These are phyloP conservation scores for Neomonachus schauinslandi DNA, from an alignment of 2,113 vertebrate genomes.

Conservation along the genomic window DNA sequence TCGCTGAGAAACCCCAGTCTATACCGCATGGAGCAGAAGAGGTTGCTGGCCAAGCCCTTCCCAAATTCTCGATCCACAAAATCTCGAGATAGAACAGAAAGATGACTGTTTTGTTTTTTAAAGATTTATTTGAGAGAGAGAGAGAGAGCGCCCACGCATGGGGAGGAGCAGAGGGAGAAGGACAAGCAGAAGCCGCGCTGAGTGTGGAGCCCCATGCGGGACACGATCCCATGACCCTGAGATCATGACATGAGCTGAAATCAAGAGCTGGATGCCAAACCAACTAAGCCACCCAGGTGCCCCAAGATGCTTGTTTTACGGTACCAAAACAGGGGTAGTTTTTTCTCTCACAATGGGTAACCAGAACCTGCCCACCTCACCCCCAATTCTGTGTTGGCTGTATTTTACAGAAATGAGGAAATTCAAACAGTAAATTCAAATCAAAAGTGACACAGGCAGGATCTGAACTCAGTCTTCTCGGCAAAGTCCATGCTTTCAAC, in stretches of 20 bases:
- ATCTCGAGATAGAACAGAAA: background rate
- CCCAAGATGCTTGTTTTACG: background rate
- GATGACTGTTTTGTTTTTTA: background rate
- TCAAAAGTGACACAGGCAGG: background rate
- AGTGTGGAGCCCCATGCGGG: background rate
- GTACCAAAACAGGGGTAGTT: background rate
- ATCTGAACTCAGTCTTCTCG: background rate
- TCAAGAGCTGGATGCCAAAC: background rate
- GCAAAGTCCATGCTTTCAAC: background rate
- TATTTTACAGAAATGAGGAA: background rate
- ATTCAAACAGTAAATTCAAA: background rate
- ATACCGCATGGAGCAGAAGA: background rate
- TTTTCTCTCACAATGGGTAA: background rate
- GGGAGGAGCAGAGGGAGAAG: background rate
- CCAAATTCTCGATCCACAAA: background rate
- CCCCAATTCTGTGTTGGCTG: background rate
- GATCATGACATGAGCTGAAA: background rate
- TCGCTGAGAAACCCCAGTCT: background rate
- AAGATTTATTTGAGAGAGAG: background rate
- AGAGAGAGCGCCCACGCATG: accelerated
- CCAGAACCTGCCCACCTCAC: background rate
- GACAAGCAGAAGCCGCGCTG: background rate
- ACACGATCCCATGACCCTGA: background rate
- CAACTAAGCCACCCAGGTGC: background rate
- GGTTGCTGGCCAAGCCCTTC: background rate